Evolutionary conservation across 2,888 invertebrate species (phyloP), one percentile per base, ranked within the genome.

Genomic region (Oconnorella tubifera): DNA sequence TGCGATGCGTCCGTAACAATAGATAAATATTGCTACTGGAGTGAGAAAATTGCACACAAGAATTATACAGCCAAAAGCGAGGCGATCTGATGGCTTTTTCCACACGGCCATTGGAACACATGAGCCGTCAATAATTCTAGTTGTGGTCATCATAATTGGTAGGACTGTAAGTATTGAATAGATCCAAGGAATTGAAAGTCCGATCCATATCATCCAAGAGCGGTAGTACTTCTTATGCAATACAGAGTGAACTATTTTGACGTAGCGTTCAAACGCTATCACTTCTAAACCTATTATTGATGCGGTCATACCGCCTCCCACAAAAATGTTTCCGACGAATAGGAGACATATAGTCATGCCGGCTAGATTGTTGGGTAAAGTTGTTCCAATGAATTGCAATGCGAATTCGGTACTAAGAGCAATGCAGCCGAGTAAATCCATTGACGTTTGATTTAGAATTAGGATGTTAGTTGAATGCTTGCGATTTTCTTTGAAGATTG

Each of bases 401-500:
- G 53, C 10, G 25, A 23, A 51, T 19, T 4, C 25, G 25, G 25
- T 51, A 6, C 14, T 6, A 6, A 51, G 25, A 19, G 25, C 25
- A 6, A 25, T 6, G 25, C 53, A 51, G 25, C 53, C 6, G 53
- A 51, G 53, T 25, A 51, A 51, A 27, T 51, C 53, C 23, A 51
- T 19, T 19, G 53, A 19, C 6, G 53, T 51, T 25, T 51, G 53
- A 23, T 51, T 51, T 10, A 51, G 53, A 27, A 51, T 51, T 25
- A 51, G 25, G 4, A 19, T 23, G 25, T 51, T 51, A 6, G 53
- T 51, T 51, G 53, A 23, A 19, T 51, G 53, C 25, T 10, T 4
- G 25, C 53, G 53, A 51, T 51, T 51, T 27, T 51, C 53, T 25
- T 51, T 51, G 53, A 51, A 51, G 53, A 23, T 23, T 6, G 53